Conservation (phyloP, 2,888 invertebrate genomes). For the Melanchra persicariae region DNA sequence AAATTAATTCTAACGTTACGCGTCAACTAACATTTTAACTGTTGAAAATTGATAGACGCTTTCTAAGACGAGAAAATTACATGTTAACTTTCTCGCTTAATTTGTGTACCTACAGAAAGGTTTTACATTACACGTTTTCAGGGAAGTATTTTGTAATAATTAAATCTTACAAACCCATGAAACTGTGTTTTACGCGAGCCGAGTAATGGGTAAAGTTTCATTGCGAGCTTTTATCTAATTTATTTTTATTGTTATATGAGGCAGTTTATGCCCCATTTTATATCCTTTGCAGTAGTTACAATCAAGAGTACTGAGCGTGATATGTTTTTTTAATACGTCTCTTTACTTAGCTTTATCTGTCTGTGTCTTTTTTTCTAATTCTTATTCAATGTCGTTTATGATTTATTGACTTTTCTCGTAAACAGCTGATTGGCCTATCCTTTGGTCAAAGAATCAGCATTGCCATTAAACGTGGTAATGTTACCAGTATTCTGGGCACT, state of each 20-base stretch:
- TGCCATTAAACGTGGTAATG: not conserved
- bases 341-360: constrained; percentile 10
- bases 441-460: no score
- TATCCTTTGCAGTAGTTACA: constrained; percentile 80
- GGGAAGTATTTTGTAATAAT: constrained; percentile 84
- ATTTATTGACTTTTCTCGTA: not conserved
- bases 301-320: constrained; percentile 73
- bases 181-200: constrained; percentile 83
- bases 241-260: constrained; percentile 89
- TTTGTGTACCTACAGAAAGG: constrained; percentile 57
- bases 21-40: constrained; percentile 5
- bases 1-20: constrained; percentile 1
- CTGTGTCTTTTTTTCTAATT: constrained; percentile 7
- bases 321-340: constrained; percentile 68
- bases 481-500: not conserved
- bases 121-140: constrained; percentile 55
- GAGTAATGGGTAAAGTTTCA: constrained; percentile 88
- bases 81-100: constrained; percentile 43
- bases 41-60: not conserved
- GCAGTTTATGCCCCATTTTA: constrained; percentile 85
- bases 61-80: constrained; percentile 26
- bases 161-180: constrained; percentile 85
- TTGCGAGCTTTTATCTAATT: constrained; percentile 89
- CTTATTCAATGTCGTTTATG: not conserved
- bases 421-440: not conserved